Base-by-base conservation (phyloP, 1,140 invertebrate genomes). In the Heterodera schachtii region DNA sequence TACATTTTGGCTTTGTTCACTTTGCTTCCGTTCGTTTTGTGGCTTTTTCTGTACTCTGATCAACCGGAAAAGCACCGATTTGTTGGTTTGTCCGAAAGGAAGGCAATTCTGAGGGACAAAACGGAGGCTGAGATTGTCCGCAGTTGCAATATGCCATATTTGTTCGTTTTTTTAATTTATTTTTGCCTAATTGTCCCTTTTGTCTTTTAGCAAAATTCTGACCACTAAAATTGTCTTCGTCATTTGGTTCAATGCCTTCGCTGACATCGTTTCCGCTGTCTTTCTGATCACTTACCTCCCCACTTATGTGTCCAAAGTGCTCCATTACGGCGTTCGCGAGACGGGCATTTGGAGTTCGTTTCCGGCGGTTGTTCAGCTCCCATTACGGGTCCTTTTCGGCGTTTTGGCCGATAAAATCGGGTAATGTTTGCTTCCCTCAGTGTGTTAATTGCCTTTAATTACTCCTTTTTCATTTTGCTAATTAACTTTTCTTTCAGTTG, bases 221-320 rank as follows among this genome's bases (percentile, higher is more conserved):
- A 46, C 21, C n/a, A 82, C 83, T 2, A 47, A 64, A 77, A 46
- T 82, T 21, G 76, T 82, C 67, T 79, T 52, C 3, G 47, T 85
- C 13, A 71, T 82, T 73, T 82, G 81, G 83, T 85, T 84, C 44
- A 86, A 86, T 64, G 83, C 83, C 3, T 73, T 84, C 13, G 83
- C 83, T 4, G 83, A 84, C 64, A 84, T 84, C 57, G 74, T 86
- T 43, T 81, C 84, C 46, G 83, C 79, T 13, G 85, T 84, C 6
- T 84, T 84, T 47, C 73, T 84, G 73, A 69, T 84, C 19, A 84
- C 83, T 16, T 84, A 84, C 31, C 74, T 84, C n/a, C 83, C 83
- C 16, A 86, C 75, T 16, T 84, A 84, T 49, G 49, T 84, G 7
- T 79, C 73, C 49, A 75, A 86, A 44, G 83, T 84, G 43, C 84